phyloP scores from a whole-genome alignment of 2,888 invertebrate species.

The Ormyrus rosae region DNA sequence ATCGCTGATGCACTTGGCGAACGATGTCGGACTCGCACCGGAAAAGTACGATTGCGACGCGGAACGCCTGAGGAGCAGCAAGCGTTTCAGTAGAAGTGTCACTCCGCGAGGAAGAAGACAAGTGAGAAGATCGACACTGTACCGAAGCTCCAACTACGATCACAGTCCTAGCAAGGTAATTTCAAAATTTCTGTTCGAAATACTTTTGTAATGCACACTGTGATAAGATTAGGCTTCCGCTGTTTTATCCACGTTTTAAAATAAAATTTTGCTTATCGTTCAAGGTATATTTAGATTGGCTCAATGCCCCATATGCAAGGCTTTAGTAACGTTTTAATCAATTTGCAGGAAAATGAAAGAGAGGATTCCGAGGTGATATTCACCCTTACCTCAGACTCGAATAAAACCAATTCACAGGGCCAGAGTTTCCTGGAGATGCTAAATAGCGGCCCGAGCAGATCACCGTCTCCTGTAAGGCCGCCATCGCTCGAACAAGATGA shows the following conservation, averaged over 20 bases:
- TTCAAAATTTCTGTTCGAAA: neutral
- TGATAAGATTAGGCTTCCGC: too few species aligned
- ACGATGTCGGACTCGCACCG: conserved; percentile 67
- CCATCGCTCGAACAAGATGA: conserved; percentile 69
- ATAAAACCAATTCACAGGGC: conserved; percentile 57
- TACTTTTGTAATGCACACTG: too few species aligned
- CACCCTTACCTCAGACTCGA: conserved; percentile 62
- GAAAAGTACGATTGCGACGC: conserved; percentile 79
- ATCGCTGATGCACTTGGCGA: conserved; percentile 68
- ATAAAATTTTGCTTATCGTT: too few species aligned
- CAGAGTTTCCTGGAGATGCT: conserved; percentile 74
- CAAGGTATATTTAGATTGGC: too few species aligned
- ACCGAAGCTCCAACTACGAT: conserved; percentile 65
- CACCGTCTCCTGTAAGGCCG: conserved; percentile 72
- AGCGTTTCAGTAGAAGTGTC: conserved; percentile 81
- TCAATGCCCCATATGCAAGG: too few species aligned
- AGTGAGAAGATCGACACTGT: conserved; percentile 68
- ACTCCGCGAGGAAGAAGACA: conserved; percentile 78
- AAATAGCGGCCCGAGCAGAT: conserved; percentile 73
- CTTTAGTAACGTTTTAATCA: neutral
- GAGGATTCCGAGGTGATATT: conserved; percentile 65
- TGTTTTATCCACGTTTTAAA: too few species aligned
- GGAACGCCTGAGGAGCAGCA: conserved; percentile 81
- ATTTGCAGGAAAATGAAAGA: conserved; percentile 67
- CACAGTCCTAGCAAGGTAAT: conserved; percentile 69